Conservation (phyloP, 2,888 invertebrate species). For the Lycia hirtaria region DNA sequence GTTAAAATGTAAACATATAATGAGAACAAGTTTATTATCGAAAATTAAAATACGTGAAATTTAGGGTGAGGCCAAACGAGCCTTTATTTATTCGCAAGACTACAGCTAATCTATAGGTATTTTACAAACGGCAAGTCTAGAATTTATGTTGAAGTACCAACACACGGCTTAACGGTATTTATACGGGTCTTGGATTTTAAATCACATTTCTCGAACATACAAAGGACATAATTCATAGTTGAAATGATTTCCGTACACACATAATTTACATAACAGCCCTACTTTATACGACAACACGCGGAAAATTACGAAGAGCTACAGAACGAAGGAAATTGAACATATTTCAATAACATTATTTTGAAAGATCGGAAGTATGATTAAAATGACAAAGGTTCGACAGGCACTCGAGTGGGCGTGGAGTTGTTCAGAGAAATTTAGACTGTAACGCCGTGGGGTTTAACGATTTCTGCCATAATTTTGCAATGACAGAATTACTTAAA, state of each 20-base stretch:
- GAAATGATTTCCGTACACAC: conserved; percentile 37
- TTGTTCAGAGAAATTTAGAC: conserved; percentile 62
- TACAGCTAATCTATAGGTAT: neutral
- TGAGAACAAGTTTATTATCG: no score
- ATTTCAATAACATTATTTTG: conserved; percentile 84
- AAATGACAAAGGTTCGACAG: conserved; percentile 85
- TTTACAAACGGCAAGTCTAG: neutral
- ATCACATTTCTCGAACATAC: conserved; percentile 26
- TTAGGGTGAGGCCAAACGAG: no score
- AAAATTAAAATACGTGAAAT: no score
- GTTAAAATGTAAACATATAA: no score
- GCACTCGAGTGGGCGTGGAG: conserved; percentile 56
- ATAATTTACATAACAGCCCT: conserved; percentile 40
- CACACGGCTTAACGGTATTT: no score
- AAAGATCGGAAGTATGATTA: conserved; percentile 83
- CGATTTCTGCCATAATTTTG: conserved; percentile 53
- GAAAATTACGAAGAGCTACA: conserved; percentile 69
- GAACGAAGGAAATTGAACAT: conserved; percentile 82
- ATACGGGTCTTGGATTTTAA: neutral
- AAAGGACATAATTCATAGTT: conserved; percentile 38
- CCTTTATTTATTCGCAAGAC: conserved; percentile 16
- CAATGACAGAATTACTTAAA: conserved; percentile 56
- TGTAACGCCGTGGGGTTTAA: conserved; percentile 56
- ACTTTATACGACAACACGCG: conserved; percentile 50
- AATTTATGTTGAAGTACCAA: neutral